Base-by-base conservation (phyloP, 1,140 invertebrate species). In the Elymnias hypermnestra region DNA sequence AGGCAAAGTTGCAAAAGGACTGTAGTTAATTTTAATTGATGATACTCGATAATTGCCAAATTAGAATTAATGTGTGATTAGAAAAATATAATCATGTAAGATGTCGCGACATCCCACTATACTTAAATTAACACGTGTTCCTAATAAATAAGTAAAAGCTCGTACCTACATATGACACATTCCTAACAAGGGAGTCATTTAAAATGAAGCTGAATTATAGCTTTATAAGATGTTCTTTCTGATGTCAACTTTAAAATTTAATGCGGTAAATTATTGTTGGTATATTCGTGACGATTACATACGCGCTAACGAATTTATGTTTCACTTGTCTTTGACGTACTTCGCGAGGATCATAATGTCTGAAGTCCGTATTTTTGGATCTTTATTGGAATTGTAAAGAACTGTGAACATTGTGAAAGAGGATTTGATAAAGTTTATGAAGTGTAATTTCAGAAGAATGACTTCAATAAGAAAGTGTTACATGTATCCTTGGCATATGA, bases 171-270 rank as follows among this genome's bases (percentile, higher is more conserved):
- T 47, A 57, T 52, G 57, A 68, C 53, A 59, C 63, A 65, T 61
- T 62, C 63, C 55, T 48, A 41, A 47, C 50, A 57, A 62, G 48
- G 57, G 55, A 64, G 46, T 71, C 69, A 71, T 72, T 58, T 71
- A 67, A 68, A 64, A 67, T 61, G 51, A 61, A 55, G 45, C 57
- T 82, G 68, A 82, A 60, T 70, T 81, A 83, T 70, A 15, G 54
- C 76, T 75, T 65, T 78, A 84, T 81, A 78, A 78, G 74, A 78
- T 65, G 69, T 74, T 84, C 81, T 82, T 82, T 84, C 77, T 71
- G 71, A 72, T 79, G 77, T 84, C 81, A 84, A 84, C 81, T 84
- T 84, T 81, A 73, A 78, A 81, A 84, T 81, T 78, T 84, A 84
- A 65, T 63, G 59, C 53, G 13, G 66, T 84, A 67, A 82, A 59